Evolutionary conservation across 2,888 invertebrate genomes (phyloP).

Genomic region (Bedellia somnulentella): DNA sequence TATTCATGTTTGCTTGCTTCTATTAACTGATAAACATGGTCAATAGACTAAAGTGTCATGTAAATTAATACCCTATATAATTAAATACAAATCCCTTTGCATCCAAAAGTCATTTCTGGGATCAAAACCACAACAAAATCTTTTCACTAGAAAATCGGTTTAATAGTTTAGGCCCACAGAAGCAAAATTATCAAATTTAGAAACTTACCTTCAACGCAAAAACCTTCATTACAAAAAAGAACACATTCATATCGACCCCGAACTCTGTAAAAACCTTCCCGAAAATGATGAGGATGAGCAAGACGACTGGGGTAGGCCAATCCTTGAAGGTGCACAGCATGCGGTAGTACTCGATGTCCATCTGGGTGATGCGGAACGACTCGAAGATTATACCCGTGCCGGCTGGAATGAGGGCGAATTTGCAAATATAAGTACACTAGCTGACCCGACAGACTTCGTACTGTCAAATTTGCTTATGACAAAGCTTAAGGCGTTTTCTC

Average conservation of each 20-base stretch:
- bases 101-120: neutral
- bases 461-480: no score
- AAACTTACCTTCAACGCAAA: slow-evolving; percentile 26
- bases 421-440: no score
- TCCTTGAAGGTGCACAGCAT: slow-evolving; percentile 18
- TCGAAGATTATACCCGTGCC: slow-evolving; percentile 27
- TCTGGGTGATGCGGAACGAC: slow-evolving; percentile 22
- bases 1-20: no score
- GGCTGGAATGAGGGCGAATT: slow-evolving; percentile 17
- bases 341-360: slow-evolving; percentile 26
- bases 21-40: no score
- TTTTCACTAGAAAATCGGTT: neutral
- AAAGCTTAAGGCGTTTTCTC: no score
- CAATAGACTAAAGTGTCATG: no score
- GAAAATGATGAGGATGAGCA: slow-evolving; percentile 22
- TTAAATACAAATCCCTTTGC: no score
- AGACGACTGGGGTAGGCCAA: slow-evolving; percentile 21
- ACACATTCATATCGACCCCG: slow-evolving; percentile 22
- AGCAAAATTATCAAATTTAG: neutral
- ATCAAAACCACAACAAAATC: neutral
- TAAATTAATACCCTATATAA: no score
- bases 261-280: slow-evolving; percentile 32
- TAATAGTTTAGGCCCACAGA: slow-evolving; percentile 1
- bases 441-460: no score
- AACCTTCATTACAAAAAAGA: slow-evolving; percentile 20